phyloP scores from a whole-genome alignment of 2,888 invertebrate genomes.

The Phyto melanocephala region DNA sequence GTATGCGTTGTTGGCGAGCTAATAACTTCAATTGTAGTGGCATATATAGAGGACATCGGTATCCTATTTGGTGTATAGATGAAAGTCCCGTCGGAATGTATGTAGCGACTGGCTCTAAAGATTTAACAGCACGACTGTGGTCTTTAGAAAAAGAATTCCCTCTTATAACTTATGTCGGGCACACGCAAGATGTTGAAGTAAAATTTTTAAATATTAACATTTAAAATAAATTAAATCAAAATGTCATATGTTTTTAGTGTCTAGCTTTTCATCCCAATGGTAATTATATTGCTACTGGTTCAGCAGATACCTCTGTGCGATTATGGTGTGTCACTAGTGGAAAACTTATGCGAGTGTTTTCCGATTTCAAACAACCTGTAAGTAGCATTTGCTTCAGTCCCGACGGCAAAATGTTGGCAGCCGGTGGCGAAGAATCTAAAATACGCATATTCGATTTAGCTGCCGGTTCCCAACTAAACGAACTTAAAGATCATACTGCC shows the following conservation, averaged over 20 bases:
- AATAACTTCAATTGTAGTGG: constrained; percentile 84
- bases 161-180: constrained; percentile 91
- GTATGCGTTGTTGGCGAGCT: constrained; percentile 87
- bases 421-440: constrained; percentile 85
- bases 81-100: constrained; percentile 86
- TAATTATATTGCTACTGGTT: constrained; percentile 92
- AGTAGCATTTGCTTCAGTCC: constrained; percentile 90
- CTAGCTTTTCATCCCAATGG: constrained; percentile 94
- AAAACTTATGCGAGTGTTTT: constrained; percentile 88
- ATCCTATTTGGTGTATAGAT: constrained; percentile 93
- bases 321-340: constrained; percentile 93
- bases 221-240: not conserved
- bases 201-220: constrained; percentile 71
- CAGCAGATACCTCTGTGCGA: constrained; percentile 92
- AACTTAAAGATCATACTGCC: constrained; percentile 82
- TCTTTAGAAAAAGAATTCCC: constrained; percentile 88
- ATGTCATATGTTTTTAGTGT: constrained; percentile 70
- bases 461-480: constrained; percentile 81
- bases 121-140: constrained; percentile 93
- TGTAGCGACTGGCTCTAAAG: constrained; percentile 92
- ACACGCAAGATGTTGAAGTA: constrained; percentile 92
- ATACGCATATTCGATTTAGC: constrained; percentile 85
- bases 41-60: constrained; percentile 87
- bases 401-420: constrained; percentile 90
- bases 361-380: constrained; percentile 87